These are phyloP conservation scores for Columba janthina DNA, from an alignment of 2,113 vertebrate genomes.

Conservation along the genomic window DNA sequence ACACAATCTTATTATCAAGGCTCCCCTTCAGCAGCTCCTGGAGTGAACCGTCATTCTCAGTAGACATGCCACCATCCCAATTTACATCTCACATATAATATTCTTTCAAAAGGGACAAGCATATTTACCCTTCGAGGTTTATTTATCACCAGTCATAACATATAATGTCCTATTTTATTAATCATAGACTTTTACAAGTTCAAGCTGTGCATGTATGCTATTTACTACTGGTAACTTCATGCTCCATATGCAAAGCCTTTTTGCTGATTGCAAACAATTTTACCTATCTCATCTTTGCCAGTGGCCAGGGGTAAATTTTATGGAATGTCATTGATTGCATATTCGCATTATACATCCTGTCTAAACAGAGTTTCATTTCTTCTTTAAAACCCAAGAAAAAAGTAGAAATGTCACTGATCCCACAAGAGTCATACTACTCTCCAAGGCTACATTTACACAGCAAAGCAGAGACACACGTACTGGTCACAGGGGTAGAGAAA, in stretches of 20 bases:
- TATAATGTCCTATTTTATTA: constrained; percentile 16
- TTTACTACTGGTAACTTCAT: constrained; percentile 5
- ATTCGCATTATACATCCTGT: not conserved
- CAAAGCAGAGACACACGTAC: not conserved
- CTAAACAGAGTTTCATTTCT: not conserved
- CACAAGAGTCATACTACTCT: not conserved
- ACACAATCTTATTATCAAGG: not conserved
- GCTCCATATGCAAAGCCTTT: not conserved
- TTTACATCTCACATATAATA: not conserved
- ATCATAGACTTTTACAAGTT: constrained; percentile 23
- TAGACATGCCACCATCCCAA: not conserved
- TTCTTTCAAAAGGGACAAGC: not conserved
- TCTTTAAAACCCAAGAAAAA: not conserved
- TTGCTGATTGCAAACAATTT: not conserved
- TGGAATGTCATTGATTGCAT: not conserved
- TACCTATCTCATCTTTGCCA: not conserved
- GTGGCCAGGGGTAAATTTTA: not conserved
- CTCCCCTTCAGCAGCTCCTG: not conserved
- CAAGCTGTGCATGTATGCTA: not conserved
- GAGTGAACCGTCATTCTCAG: not conserved
- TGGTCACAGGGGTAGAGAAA: not conserved
- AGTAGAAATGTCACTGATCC: not conserved
- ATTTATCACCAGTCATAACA: constrained; percentile 27
- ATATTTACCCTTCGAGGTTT: constrained; percentile 20
- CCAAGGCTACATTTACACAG: not conserved